Evolutionary conservation across 1,140 invertebrate genomes (phyloP).

Genomic region (Trinorchestia longiramus): DNA sequence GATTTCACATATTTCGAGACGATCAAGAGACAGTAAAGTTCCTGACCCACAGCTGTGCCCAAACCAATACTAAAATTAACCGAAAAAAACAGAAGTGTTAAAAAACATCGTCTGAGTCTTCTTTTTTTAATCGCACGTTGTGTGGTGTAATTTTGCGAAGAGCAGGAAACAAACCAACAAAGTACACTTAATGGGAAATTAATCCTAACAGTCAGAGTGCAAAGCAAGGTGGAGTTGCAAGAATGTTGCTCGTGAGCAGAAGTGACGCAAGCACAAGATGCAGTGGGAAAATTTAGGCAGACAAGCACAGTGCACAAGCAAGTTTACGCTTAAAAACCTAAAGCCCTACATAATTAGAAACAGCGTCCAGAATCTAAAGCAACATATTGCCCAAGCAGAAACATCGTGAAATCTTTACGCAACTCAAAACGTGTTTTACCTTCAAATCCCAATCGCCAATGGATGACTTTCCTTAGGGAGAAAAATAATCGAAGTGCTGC

Average conservation of each 20-base stretch:
- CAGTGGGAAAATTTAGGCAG: background rate
- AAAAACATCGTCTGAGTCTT: no score
- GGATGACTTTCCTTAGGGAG: no score
- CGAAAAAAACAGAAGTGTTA: no score
- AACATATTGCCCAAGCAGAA: background rate
- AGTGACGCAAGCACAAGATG: background rate
- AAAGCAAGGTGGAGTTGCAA: background rate
- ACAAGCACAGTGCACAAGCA: background rate
- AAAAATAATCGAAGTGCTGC: no score
- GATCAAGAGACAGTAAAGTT: no score
- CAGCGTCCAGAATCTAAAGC: background rate
- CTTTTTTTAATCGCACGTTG: no score
- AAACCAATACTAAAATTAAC: no score
- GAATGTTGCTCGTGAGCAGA: background rate
- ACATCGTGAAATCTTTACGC: background rate
- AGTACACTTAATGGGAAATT: background rate
- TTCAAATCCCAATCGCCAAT: background rate
- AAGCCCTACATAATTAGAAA: background rate
- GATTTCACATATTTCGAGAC: no score
- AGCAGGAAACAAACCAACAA: background rate
- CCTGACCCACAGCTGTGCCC: no score
- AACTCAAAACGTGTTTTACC: background rate
- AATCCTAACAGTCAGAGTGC: background rate
- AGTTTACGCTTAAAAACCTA: background rate
- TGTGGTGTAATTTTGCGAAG: no score